Conservation (phyloP, 2,797 vertebrate genomes). For the Phataginus tetradactyla region DNA sequence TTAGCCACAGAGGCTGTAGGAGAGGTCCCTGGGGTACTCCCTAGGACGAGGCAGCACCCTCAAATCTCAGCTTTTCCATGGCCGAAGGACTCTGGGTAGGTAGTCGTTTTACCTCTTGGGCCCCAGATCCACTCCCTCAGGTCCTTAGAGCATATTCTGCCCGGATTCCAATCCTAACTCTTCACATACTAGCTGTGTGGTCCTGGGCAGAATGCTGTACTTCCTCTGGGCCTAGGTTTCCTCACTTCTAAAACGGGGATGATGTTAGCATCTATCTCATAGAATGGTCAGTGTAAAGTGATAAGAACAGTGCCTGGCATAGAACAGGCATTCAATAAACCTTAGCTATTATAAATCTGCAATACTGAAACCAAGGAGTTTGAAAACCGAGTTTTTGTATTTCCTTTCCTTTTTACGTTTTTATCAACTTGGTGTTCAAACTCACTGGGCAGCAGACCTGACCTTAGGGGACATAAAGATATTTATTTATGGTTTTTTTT, state of each 20-base stretch:
- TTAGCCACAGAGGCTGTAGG: background rate
- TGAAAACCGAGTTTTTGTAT: background rate
- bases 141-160: background rate
- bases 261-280: background rate
- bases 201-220: background rate
- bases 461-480: background rate
- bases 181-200: background rate
- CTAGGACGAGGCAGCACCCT: background rate
- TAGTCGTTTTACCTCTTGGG: background rate
- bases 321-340: background rate
- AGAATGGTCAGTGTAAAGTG: background rate
- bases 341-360: background rate
- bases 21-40: background rate
- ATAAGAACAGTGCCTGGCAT: background rate
- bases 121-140: background rate
- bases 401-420: background rate
- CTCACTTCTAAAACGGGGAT: background rate
- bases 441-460: background rate
- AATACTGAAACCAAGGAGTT: background rate
- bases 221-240: background rate
- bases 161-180: background rate
- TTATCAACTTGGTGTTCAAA: conserved; percentile 17
- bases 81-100: background rate
- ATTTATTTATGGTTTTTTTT: background rate
- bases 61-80: background rate